Base-by-base conservation (phyloP, 1,140 invertebrate genomes). In the Palaemon carinicauda region DNA sequence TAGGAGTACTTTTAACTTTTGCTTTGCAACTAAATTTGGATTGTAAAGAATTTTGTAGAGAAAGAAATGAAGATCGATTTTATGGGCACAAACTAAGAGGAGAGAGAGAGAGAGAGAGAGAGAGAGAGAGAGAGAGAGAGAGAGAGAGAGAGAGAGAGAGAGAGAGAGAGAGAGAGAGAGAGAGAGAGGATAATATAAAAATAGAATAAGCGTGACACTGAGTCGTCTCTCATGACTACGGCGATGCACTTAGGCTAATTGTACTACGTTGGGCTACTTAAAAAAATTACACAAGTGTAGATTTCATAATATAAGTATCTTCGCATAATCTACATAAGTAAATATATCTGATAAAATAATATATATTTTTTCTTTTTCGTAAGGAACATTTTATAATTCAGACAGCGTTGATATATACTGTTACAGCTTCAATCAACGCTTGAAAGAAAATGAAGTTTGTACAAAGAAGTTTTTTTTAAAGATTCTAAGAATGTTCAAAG, bases 201-300 rank as follows among this genome's bases (percentile, higher is more conserved):
- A 41, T 12, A 19, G 19, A 21, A 21, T 50, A 77, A 77, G 74
- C 74, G 74, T 77, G 74, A 77, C 24, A 19, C 74, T 77, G 51
- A 21, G n/a, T n/a, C 33, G 24, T 80, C 29, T 52, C 33, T 31
- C n/a, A 15, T 60, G 52, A 80, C 78, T 80, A 80, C 78, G 15
- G 78, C 53, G 78, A 80, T 80, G 29, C 78, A 80, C 78, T 80
- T 80, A 80, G 15, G 53, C 78, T 80, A 80, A 31, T 80, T 80
- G 78, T 80, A 80, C 78, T 80, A 80, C 78, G 56, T 52, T 80
- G 78, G 77, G 53, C 78, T 80, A 80, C 78, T 60, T 80, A 80
- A 27, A 60, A 80, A 60, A 80, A 69, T 69, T 69, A 69, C 65
- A 69, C 52, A 78, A 51, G 24, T 19, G 27, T 75, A 27, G 14